Evolutionary conservation across 2,113 vertebrate genomes (phyloP).

Genomic region (Mastomys natalensis): DNA sequence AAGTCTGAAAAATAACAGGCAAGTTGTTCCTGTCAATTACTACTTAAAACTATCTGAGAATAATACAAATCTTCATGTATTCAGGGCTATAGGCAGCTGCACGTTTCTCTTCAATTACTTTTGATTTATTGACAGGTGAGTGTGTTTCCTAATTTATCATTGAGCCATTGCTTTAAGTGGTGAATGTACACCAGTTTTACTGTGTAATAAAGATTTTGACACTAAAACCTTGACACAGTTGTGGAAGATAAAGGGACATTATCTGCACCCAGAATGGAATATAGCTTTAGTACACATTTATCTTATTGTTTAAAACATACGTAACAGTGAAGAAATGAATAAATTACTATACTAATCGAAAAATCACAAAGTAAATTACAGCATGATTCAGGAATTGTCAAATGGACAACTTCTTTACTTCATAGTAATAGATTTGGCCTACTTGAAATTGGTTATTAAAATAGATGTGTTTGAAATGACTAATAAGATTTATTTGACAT

Average conservation of each 20-base stretch:
- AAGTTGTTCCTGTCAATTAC: not conserved
- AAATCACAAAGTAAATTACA: conserved; percentile 36
- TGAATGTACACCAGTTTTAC: conserved; percentile 49
- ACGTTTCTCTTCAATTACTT: conserved; percentile 53
- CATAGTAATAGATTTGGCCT: not conserved
- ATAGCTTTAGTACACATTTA: conserved; percentile 60
- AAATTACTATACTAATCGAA: conserved; percentile 6
- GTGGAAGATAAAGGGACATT: conserved; percentile 11
- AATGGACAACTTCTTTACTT: conserved; percentile 22
- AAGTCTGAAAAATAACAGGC: not conserved
- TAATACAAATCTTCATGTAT: not conserved
- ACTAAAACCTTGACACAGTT: conserved; percentile 6
- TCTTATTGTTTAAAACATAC: conserved; percentile 56
- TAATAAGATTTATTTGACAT: not conserved
- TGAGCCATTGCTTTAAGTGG: conserved; percentile 46
- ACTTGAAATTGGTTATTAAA: conserved; percentile 5
- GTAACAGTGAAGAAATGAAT: conserved; percentile 35
- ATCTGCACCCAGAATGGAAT: not conserved
- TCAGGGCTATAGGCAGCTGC: not conserved
- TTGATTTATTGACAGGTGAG: conserved; percentile 51
- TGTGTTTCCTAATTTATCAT: conserved; percentile 54
- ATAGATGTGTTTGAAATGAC: not conserved
- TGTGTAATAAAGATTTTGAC: conserved; percentile 67
- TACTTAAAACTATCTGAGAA: not conserved
- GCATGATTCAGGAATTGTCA: conserved; percentile 59